Evolutionary conservation across 2,797 vertebrate species (phyloP), one percentile per base, ranked within the genome.

Genomic region (Carduelis carduelis): DNA sequence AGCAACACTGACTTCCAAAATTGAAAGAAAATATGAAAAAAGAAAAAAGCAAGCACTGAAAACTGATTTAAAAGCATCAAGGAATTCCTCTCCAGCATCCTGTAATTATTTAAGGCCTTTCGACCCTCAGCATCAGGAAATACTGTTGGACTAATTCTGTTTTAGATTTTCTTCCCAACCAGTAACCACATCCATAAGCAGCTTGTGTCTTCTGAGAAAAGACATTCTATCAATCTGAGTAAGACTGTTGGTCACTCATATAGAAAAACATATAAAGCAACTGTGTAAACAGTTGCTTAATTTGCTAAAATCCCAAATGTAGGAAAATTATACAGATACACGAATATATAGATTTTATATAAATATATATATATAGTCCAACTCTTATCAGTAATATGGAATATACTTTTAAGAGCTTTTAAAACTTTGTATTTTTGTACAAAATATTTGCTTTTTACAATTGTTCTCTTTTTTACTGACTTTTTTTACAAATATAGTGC

Each of bases 371-470:
- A 97, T 98, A 98, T 98, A 98, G 97, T 96, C 96, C 97, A 98
- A 93, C 95, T 98, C 93, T 95, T 98, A 98, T 96, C 97, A 97
- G 96, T 97, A 96, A 98, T 98, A 98, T 98, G 98, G 98, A 98
- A 98, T 98, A 98, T 98, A 98, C 98, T 98, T 98, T 97, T 98
- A 98, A 98, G 98, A 98, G 97, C 98, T 98, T 98, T 98, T 97
- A 98, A 98, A 98, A 98, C 97, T 97, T 98, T 97, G 97, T 98
- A 98, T 98, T 98, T 98, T 98, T 98, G 97, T 98, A 98, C 97
- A 98, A 98, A 98, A 98, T 97, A 96, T 97, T 98, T 98, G 96
- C 97, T 95, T 98, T 97, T 97, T 98, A 97, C 89, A 96, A 94
- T 97, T 96, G 96, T 97, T 96, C 92, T 94, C 91, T 96, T 95